These are phyloP conservation scores for Erythrolamprus reginae DNA, from an alignment of 2,113 vertebrate species.

Conservation along the genomic window DNA sequence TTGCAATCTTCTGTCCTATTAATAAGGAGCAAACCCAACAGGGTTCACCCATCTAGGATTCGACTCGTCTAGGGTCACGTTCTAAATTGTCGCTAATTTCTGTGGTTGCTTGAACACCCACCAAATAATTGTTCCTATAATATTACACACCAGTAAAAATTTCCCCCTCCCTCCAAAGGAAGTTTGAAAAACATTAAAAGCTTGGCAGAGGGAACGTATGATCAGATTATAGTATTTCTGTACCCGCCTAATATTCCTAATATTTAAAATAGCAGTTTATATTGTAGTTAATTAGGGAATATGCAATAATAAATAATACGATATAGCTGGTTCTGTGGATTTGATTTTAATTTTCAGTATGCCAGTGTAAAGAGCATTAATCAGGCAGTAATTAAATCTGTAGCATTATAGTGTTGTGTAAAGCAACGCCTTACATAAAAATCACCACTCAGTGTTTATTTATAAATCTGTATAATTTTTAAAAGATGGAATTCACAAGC, in stretches of 20 bases:
- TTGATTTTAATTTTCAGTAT: slow-evolving; percentile 2
- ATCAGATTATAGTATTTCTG: background rate
- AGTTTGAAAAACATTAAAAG: background rate
- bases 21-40: background rate
- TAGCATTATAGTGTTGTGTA: background rate
- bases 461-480: background rate
- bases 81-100: background rate
- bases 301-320: slow-evolving; percentile 1
- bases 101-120: background rate
- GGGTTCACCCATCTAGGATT: background rate
- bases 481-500: background rate
- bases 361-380: background rate
- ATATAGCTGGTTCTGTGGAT: background rate
- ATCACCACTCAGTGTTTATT: background rate
- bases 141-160: background rate
- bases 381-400: background rate
- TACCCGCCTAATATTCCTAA: background rate
- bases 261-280: background rate
- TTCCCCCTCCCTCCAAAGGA: background rate
- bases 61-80: background rate
- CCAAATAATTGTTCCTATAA: background rate
- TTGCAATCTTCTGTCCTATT: background rate
- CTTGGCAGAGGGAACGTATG: background rate
- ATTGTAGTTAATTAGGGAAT: background rate
- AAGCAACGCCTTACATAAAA: background rate